Conservation (phyloP, 2,888 invertebrate species). For the Acleris sparsana region DNA sequence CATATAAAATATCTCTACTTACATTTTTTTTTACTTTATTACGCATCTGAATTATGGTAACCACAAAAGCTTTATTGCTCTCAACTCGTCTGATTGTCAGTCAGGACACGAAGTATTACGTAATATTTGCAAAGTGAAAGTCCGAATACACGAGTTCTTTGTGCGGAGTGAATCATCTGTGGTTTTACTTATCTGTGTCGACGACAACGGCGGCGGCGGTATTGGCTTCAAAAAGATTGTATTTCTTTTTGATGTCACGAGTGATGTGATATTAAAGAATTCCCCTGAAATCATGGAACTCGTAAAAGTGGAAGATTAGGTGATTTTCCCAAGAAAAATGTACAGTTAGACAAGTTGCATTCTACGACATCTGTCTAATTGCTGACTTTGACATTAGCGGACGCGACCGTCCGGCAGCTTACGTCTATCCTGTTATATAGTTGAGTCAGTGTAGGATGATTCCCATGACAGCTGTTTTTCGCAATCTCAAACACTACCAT, state of each 20-base stretch:
- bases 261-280: slow-evolving; percentile 44
- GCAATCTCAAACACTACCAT: no score
- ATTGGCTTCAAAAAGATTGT: slow-evolving; percentile 75
- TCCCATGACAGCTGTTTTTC: no score
- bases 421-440: no score
- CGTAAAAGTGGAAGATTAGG: not conserved
- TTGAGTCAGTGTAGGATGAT: no score
- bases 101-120: slow-evolving; percentile 30
- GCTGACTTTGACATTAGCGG: no score
- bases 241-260: slow-evolving; percentile 77
- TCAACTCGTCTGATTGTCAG: slow-evolving; percentile 22
- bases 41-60: not conserved
- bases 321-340: not conserved
- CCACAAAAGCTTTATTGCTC: slow-evolving; percentile 9
- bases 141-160: slow-evolving; percentile 19
- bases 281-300: slow-evolving; percentile 11
- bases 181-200: slow-evolving; percentile 34
- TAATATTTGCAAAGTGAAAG: slow-evolving; percentile 32
- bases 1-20: no score
- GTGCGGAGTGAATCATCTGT: slow-evolving; percentile 33
- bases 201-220: slow-evolving; percentile 72
- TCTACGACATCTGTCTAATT: no score
- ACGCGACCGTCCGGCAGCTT: no score
- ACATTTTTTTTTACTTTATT: no score
- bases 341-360: no score